Conservation (phyloP, 2,113 vertebrate genomes). For the Boleophthalmus pectinirostris region DNA sequence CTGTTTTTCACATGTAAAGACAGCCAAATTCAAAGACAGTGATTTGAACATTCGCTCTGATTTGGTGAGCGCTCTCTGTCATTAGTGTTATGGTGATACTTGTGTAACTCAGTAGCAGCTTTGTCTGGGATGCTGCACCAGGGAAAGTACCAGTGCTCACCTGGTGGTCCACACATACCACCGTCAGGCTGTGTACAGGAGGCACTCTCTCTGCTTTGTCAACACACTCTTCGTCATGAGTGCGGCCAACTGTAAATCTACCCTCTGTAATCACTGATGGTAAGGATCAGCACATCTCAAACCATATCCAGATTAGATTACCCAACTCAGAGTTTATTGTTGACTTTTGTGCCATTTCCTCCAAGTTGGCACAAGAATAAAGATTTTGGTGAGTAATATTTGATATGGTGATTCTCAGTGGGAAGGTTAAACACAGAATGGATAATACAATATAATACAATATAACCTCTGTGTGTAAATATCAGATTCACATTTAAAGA, state of each 20-base stretch:
- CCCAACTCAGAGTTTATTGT: conserved; percentile 18
- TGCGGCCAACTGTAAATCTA: conserved; percentile 64
- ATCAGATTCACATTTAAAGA: not conserved
- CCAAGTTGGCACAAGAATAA: not conserved
- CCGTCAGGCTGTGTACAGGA: conserved; percentile 58
- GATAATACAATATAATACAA: not conserved
- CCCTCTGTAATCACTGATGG: conserved; percentile 60
- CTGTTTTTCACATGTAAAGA: no score
- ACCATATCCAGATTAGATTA: conserved; percentile 23
- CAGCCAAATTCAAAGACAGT: no score
- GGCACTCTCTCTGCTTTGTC: conserved; percentile 71
- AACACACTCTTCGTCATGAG: conserved; percentile 67
- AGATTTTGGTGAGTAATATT: not conserved
- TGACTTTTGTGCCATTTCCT: conserved; percentile 7
- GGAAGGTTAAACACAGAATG: conserved; percentile 10
- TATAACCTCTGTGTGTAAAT: not conserved
- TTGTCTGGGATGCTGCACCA: conserved; percentile 53
- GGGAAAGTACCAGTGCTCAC: conserved; percentile 72
- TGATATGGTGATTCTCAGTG: not conserved
- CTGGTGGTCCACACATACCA: conserved; percentile 71
- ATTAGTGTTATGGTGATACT: conserved; percentile 25
- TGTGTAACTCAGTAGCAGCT: conserved; percentile 34
- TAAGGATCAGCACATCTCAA: conserved; percentile 48
- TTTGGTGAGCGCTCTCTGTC: not conserved
- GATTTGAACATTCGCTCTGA: not conserved